Evolutionary conservation across 2,888 invertebrate species (phyloP), one percentile per base, ranked within the genome.

Genomic region (Flexamia atlantica): DNA sequence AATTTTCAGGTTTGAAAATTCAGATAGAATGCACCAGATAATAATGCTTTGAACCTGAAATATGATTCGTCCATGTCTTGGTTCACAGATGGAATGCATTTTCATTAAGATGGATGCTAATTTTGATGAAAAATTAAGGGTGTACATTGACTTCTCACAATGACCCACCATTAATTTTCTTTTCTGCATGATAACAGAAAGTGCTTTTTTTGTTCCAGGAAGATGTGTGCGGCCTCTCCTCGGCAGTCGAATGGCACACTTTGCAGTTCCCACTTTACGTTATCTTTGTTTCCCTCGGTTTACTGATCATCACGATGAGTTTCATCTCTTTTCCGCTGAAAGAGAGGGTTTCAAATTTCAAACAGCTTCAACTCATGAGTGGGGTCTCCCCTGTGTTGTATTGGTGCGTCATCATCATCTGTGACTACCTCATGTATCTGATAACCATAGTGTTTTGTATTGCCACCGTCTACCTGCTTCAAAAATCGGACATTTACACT

Each of bases 291-390:
- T 74, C 81, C 14, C 36, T 81, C 88, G 90, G 89, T 79, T 87
- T 91, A 10, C 87, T 92, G 10, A 88, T 92, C 28, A 89, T 92
- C n/a, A 88, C 90, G 20, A 90, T 91, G 0, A 90, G 93, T 86
- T 93, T 92, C 85, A 90, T 93, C 0, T 89, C 93, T 0, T 92
- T 95, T 83, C 93, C 95, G 4, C 92, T 93, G 86, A 90, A 90
- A 82, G 96, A 96, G 89, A 91, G 93, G 12, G 88, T 89, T 7
- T 91, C 92, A 0, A 93, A 93, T 76, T 91, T 95, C 42, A 93
- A 95, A 30, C 93, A 93, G 87, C 89, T 95, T 42, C 95, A 95
- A 90, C 89, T 92, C 32, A 93, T 95, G 93, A 91, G 93, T 0
- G 94, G 95, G 2, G 92, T 94, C 36, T 90, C 93, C 0, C 90